Base-by-base conservation (phyloP, 2,888 invertebrate species). In the Chymomyza caudatula region DNA sequence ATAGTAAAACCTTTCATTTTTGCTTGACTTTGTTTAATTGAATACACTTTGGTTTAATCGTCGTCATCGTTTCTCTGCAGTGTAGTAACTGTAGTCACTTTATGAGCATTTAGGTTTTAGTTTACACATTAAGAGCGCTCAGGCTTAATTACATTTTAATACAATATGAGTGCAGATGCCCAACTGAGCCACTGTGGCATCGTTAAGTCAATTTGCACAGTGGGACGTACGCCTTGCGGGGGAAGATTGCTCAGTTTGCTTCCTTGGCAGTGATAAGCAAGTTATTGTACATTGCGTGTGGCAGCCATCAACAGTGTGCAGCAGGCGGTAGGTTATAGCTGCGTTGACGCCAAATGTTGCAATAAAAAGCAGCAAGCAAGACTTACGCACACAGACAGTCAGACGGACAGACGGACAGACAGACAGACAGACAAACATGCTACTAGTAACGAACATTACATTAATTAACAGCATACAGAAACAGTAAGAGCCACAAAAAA, bases 381-480 rank as follows among this genome's bases (percentile, higher is more conserved):
- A 5, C 52, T 52, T 52, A 22, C 22, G 5, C 52, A 20, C 22
- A 55, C 58, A 67, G 56, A 60, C 53, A 59, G 20, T n/a, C 54
- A 57, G 17, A 57, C 49, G 55, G 52, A 47, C 15, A 53, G 42
- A 22, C 25, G 25, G 15, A 43, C 37, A 23, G 13, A 51, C 22
- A 23, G 2, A 3, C 23, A 25, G 25, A 20, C 52, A 54, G 29
- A 22, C 47, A 22, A n/a, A 11, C 15, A 42, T 49, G 42, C 52
- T 25, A 52, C 20, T 57, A 43, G 57, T 19, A 44, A 43, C 44
- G 60, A 59, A 69, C 73, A 78, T 68, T 62, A 77, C 81, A 76
- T 80, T 80, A 80, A 80, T 80, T 84, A 84, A 81, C 66, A 68
- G 59, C 65, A 56, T 61, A 44, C 22, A 42, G 55, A 20, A 60